These are phyloP conservation scores for Monoplex corrugatus DNA, from an alignment of 2,888 invertebrate genomes.

Conservation along the genomic window DNA sequence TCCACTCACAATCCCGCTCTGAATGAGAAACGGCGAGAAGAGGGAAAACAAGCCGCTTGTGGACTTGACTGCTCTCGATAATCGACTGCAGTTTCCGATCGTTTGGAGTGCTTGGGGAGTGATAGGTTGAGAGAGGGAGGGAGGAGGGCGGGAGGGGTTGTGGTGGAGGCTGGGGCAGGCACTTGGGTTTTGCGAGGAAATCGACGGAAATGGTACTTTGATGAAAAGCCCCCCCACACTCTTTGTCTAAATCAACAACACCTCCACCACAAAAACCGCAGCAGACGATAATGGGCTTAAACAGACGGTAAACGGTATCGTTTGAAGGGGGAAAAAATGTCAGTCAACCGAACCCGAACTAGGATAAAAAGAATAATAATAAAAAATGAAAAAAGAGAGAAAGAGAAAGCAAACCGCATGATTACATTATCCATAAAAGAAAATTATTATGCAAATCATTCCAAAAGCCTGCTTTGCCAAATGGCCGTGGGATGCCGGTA, in stretches of 20 bases:
- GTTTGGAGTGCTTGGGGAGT: neutral
- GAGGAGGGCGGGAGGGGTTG: neutral
- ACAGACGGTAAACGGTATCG: conserved; percentile 33
- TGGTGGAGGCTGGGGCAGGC: too few species aligned
- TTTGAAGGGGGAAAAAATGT: too few species aligned
- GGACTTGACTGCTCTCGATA: conserved; percentile 9
- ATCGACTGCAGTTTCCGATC: conserved; percentile 27
- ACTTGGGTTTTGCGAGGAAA: neutral
- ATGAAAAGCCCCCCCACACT: neutral
- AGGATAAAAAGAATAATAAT: neutral
- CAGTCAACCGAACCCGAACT: neutral
- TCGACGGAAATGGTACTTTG: conserved; percentile 18
- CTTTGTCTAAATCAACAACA: conserved; percentile 19
- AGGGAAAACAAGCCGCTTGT: neutral
- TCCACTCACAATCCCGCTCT: conserved; percentile 24
- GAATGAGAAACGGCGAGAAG: conserved; percentile 34
- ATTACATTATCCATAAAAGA: neutral
- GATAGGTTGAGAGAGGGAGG: neutral
- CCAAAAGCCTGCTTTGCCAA: neutral
- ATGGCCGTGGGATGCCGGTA: neutral
- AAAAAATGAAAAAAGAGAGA: neutral
- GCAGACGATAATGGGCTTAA: neutral
- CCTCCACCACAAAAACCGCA: neutral
- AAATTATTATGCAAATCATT: conserved; percentile 18
- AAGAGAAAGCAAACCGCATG: neutral